These are phyloP conservation scores for Neomorphus geoffroyi DNA, from an alignment of 2,797 vertebrate genomes.

Conservation along the genomic window DNA sequence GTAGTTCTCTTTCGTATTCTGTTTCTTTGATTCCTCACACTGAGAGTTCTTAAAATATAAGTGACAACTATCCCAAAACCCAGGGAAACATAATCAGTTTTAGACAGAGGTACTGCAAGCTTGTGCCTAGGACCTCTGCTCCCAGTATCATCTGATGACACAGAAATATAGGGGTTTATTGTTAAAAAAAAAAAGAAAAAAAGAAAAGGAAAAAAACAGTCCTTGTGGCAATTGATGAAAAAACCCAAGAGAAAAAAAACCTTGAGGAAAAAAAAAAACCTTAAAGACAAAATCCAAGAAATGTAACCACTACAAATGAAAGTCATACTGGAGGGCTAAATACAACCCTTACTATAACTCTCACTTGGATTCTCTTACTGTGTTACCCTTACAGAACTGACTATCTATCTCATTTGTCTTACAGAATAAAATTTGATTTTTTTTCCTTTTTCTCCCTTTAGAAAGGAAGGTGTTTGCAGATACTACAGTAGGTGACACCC, in stretches of 20 bases:
- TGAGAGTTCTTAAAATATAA: neutral
- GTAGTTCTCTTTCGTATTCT: neutral
- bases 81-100: neutral
- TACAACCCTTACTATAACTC: neutral
- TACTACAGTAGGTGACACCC: neutral
- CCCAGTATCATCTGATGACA: neutral
- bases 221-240: neutral
- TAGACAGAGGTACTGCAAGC: neutral
- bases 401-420: neutral
- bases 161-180: neutral
- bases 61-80: neutral
- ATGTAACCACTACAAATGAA: neutral
- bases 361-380: neutral
- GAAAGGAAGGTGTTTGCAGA: neutral
- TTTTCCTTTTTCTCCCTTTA: neutral
- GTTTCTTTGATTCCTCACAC: neutral
- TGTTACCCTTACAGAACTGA: neutral
- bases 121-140: neutral
- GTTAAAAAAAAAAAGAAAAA: neutral
- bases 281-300: neutral
- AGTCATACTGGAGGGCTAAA: neutral
- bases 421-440: neutral
- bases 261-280: neutral
- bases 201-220: neutral
- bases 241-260: neutral